phyloP scores from a whole-genome alignment of 2,113 vertebrate genomes.

The Daubentonia madagascariensis region DNA sequence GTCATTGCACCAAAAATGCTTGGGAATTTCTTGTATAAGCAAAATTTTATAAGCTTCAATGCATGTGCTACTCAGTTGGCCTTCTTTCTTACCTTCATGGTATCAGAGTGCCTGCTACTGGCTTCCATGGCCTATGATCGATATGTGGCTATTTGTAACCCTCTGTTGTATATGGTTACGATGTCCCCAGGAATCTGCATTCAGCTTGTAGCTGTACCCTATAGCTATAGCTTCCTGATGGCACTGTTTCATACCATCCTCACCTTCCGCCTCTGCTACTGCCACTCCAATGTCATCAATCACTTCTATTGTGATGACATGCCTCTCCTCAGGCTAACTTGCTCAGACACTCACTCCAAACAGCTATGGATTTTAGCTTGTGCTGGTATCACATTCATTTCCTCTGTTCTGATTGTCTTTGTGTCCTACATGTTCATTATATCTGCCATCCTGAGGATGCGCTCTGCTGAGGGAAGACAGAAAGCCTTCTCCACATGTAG shows the following conservation, averaged over 20 bases:
- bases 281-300: conserved; percentile 48
- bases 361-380: conserved; percentile 38
- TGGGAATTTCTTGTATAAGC: conserved; percentile 35
- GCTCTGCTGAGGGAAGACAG: conserved; percentile 39
- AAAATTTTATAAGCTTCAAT: conserved; percentile 27
- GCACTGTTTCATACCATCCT: conserved; percentile 49
- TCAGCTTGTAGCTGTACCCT: conserved; percentile 25
- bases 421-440: conserved; percentile 67
- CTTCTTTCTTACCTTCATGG: conserved; percentile 35
- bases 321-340: conserved; percentile 57
- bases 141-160: conserved; percentile 66
- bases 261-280: conserved; percentile 63
- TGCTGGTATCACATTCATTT: conserved; percentile 5
- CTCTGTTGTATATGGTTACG: conserved; percentile 34
- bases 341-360: conserved; percentile 59
- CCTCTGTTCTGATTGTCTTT: conserved; percentile 36
- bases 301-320: conserved; percentile 72
- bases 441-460: conserved; percentile 53
- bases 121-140: conserved; percentile 67
- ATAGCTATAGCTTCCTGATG: conserved; percentile 48
- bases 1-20: conserved; percentile 54
- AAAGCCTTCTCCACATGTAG: conserved; percentile 64
- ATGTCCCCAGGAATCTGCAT: conserved; percentile 55
- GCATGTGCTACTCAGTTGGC: conserved; percentile 43
- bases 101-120: conserved; percentile 44